These are phyloP conservation scores for Phalacrocorax aristotelis DNA, from an alignment of 2,113 vertebrate species.

Conservation along the genomic window DNA sequence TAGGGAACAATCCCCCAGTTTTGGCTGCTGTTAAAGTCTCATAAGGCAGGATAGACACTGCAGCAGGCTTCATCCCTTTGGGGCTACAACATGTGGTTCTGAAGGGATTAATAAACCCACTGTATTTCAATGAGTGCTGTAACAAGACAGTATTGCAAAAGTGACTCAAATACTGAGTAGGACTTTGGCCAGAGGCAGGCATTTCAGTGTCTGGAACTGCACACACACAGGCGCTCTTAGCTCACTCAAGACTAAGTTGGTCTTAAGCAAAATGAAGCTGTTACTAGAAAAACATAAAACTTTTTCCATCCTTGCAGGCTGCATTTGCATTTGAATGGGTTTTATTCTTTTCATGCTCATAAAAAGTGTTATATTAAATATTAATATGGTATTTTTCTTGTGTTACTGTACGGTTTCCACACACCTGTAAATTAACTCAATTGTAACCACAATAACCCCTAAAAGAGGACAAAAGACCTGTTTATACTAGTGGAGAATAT, in stretches of 20 bases:
- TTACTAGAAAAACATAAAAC: conserved; percentile 19
- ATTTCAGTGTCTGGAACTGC: not conserved
- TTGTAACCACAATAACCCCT: not conserved
- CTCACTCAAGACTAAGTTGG: accelerated
- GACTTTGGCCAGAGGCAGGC: not conserved
- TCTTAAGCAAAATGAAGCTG: conserved; percentile 7
- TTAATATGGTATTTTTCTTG: conserved; percentile 63
- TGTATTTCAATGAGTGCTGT: not conserved
- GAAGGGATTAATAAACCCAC: conserved; percentile 20
- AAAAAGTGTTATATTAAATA: conserved; percentile 68
- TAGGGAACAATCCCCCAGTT: not conserved
- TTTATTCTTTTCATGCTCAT: conserved; percentile 44
- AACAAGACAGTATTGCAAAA: not conserved
- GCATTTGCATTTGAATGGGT: conserved; percentile 72
- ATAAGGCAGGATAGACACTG: not conserved
- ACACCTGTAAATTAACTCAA: conserved; percentile 48
- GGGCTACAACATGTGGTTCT: not conserved
- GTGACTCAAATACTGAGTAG: not conserved
- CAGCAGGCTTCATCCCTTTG: not conserved
- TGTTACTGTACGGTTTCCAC: conserved; percentile 51
- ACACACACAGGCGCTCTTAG: not conserved
- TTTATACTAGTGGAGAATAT: conserved; percentile 3
- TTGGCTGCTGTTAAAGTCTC: not conserved
- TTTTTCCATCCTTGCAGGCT: conserved; percentile 12
- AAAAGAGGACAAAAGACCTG: not conserved